Conservation (phyloP, 2,797 vertebrate species). For the Setipinna tenuifilis region DNA sequence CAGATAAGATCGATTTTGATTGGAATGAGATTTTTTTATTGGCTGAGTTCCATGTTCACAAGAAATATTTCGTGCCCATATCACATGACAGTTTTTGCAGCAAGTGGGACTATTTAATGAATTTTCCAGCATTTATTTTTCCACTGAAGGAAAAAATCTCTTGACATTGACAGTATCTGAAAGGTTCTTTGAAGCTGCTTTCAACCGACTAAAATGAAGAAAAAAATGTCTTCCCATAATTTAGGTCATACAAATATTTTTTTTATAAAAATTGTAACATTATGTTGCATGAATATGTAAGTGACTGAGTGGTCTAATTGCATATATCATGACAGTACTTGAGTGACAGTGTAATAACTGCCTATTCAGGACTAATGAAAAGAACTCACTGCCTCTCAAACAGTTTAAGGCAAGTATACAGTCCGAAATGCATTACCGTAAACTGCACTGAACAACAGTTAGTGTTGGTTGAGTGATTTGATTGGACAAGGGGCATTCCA, state of each 20-base stretch:
- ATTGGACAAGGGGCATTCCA: neutral
- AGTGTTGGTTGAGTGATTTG: slow-evolving; percentile 7
- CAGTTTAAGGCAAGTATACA: neutral
- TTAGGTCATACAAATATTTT: neutral
- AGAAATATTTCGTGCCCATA: neutral
- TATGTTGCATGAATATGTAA: neutral
- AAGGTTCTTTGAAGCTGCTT: neutral
- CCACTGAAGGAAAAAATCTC: neutral
- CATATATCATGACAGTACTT: neutral
- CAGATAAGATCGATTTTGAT: slow-evolving; percentile 16
- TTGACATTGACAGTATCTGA: neutral
- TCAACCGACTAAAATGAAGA: neutral
- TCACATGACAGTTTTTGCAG: neutral
- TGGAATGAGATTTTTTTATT: slow-evolving; percentile 1
- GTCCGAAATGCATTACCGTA: slow-evolving; percentile 16
- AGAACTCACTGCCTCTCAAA: neutral
- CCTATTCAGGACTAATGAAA: neutral
- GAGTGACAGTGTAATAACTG: neutral
- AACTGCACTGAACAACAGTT: slow-evolving; percentile 25
- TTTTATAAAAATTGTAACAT: neutral
- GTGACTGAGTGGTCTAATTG: neutral
- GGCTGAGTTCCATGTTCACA: neutral
- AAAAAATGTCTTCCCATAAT: neutral
- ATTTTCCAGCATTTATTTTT: neutral
- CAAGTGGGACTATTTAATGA: neutral